Evolutionary conservation across 2,888 invertebrate genomes (phyloP).

Genomic region (Cephus rjabovi): DNA sequence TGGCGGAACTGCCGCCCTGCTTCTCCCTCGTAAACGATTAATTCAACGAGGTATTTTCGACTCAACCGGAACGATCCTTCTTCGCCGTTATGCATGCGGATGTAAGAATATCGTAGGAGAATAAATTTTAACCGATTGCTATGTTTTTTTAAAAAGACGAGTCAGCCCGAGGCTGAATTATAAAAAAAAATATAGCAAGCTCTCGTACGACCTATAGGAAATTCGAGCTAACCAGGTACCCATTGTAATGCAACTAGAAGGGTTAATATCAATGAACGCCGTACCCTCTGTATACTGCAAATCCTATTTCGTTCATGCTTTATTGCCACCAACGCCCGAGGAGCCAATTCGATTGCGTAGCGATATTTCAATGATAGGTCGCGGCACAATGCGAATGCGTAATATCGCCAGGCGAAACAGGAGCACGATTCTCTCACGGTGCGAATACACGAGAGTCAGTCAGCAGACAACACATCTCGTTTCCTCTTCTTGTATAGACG

Average conservation of each 20-base stretch:
- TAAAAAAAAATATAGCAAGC: background rate
- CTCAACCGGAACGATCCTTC: background rate
- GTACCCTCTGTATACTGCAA: background rate
- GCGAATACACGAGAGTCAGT: background rate
- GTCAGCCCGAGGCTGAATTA: background rate
- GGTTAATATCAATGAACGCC: background rate
- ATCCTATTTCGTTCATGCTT: background rate
- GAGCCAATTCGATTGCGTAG: too few relatives aligned
- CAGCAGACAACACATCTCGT: background rate
- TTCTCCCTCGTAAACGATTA: background rate
- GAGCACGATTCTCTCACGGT: background rate
- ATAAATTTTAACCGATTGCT: background rate
- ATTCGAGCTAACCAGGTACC: background rate
- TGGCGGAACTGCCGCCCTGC: background rate
- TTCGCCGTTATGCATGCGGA: background rate
- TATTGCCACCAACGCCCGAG: too few relatives aligned
- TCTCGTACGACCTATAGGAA: background rate
- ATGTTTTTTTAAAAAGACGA: background rate
- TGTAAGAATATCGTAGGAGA: background rate
- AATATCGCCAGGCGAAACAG: background rate
- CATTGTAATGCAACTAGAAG: background rate
- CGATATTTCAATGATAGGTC: too few relatives aligned
- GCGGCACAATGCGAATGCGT: background rate
- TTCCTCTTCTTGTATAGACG: conserved; percentile 5
- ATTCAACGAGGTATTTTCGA: background rate